Conservation (phyloP, 35 echinoderm and acorn worm species). For the Apostichopus californicus region DNA sequence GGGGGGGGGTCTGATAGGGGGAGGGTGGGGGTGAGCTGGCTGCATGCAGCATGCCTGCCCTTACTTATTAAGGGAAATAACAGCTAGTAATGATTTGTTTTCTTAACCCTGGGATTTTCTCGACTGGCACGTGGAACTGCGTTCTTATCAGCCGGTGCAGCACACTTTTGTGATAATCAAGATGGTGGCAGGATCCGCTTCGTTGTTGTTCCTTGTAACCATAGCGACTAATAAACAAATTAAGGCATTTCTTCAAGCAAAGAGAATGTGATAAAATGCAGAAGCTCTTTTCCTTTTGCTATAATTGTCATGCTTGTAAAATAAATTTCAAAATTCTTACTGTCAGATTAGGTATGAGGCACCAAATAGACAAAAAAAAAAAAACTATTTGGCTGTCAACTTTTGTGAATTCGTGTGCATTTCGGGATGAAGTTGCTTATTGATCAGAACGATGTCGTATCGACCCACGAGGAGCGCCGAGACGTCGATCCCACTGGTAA, state of each 20-base stretch:
- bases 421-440: too few species aligned
- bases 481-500: too few species aligned
- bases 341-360: not conserved
- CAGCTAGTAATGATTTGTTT: too few species aligned
- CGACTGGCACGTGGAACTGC: too few species aligned
- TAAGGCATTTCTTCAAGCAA: not conserved
- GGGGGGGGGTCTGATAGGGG: too few species aligned
- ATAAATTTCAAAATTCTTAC: not conserved
- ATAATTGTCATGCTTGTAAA: not conserved
- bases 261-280: not conserved
- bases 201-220: not conserved
- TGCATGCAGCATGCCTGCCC: too few species aligned
- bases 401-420: not conserved
- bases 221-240: not conserved
- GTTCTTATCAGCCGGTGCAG: too few species aligned
- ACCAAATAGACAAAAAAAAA: not conserved
- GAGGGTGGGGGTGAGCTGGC: too few species aligned
- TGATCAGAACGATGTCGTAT: too few species aligned
- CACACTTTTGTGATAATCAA: not conserved
- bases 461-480: too few species aligned
- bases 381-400: not conserved
- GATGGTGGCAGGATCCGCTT: not conserved
- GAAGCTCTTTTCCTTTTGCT: not conserved
- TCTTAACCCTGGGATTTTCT: too few species aligned
- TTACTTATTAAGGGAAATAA: too few species aligned